Conservation (phyloP, 2,797 vertebrate species). For the Antrozous pallidus region DNA sequence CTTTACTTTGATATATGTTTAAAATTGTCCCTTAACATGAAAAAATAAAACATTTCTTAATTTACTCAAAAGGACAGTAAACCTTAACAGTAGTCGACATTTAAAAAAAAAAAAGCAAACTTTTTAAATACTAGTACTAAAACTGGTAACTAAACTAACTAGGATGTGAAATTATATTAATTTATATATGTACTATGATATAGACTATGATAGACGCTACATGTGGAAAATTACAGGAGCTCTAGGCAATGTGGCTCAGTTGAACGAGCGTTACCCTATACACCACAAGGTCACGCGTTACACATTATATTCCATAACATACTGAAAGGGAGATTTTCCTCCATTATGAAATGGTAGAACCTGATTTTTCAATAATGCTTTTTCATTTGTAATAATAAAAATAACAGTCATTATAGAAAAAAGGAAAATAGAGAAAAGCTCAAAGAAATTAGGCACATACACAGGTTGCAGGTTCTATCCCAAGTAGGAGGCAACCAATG, state of each 20-base stretch:
- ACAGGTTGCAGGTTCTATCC: no score
- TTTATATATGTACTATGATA: background rate
- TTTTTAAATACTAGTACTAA: background rate
- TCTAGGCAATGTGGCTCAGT: no score
- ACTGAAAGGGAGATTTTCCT: background rate
- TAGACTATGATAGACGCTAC: background rate
- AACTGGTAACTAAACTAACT: background rate
- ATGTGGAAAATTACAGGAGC: no score
- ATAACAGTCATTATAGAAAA: background rate
- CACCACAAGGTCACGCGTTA: background rate
- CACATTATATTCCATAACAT: background rate
- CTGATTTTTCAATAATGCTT: conserved; percentile 14
- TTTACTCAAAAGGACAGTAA: background rate
- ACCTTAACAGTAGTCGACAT: background rate
- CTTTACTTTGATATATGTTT: background rate
- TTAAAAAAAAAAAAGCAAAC: background rate
- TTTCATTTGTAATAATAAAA: conserved; percentile 21
- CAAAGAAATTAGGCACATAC: background rate
- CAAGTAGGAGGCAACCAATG: no score
- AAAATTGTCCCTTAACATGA: background rate
- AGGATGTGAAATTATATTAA: background rate
- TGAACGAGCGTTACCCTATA: no score
- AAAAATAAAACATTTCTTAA: background rate
- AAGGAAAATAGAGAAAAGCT: background rate
- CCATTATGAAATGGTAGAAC: background rate